These are phyloP conservation scores for Rhizoglyphus robini DNA, from an alignment of 1,140 invertebrate genomes.

Conservation along the genomic window DNA sequence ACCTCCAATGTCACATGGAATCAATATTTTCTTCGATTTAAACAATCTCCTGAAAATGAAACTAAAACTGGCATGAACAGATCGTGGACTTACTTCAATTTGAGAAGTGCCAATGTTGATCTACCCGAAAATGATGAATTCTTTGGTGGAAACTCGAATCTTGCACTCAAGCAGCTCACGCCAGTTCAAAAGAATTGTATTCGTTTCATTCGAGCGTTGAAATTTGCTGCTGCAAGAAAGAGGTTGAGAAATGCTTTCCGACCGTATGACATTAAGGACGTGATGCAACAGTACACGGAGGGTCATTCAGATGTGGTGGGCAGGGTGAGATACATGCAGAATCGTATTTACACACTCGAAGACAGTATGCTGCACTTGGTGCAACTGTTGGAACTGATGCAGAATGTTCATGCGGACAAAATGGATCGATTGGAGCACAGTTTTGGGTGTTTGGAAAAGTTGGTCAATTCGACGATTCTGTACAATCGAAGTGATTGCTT, in stretches of 20 bases:
- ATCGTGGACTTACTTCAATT: neutral
- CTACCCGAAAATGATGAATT: neutral
- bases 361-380: too few relatives aligned
- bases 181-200: neutral
- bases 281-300: constrained; percentile 85
- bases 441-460: too few relatives aligned
- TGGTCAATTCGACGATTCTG: too few relatives aligned
- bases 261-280: constrained; percentile 93
- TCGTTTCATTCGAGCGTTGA: neutral
- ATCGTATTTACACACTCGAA: neutral
- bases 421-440: neutral
- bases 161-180: neutral
- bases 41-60: too few relatives aligned
- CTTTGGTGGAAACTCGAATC: neutral
- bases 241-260: constrained; percentile 87
- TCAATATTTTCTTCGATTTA: too few relatives aligned
- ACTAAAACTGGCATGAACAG: neutral
- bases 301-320: constrained; percentile 75
- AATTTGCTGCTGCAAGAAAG: constrained; percentile 55
- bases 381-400: too few relatives aligned
- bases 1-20: neutral
- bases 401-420: too few relatives aligned
- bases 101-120: neutral
- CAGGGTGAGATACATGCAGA: constrained; percentile 56
- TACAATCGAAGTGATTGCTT: too few relatives aligned